These are phyloP conservation scores for Echiichthys vipera DNA, from an alignment of 2,797 vertebrate species.

Conservation along the genomic window DNA sequence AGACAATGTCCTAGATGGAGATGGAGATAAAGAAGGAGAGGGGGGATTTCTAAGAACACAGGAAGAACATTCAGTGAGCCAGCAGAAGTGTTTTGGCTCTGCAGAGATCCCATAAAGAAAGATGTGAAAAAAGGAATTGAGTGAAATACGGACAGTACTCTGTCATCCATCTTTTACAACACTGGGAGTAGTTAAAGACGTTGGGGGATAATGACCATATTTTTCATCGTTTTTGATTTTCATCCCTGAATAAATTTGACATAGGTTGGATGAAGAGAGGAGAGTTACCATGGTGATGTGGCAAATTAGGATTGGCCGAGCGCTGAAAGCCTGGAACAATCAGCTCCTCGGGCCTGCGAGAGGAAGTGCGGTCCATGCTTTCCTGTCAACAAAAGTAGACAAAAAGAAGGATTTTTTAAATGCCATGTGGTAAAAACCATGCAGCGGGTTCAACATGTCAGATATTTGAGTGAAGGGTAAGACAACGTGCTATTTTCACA, in stretches of 20 bases:
- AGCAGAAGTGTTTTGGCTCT: slow-evolving; percentile 28
- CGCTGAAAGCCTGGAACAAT: slow-evolving; percentile 86
- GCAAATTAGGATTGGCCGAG: slow-evolving; percentile 80
- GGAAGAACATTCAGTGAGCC: slow-evolving; percentile 32
- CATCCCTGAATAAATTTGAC: not conserved
- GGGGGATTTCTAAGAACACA: slow-evolving; percentile 45
- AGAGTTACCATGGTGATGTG: slow-evolving; percentile 89
- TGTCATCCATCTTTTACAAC: slow-evolving; percentile 7
- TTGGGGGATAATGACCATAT: not conserved
- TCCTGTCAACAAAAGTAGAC: slow-evolving; percentile 83
- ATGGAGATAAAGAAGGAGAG: slow-evolving; percentile 10
- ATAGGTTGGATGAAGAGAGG: slow-evolving; percentile 11
- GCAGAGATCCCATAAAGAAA: slow-evolving; percentile 12
- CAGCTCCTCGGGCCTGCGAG: slow-evolving; percentile 83
- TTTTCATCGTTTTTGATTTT: slow-evolving; percentile 5
- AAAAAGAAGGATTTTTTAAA: slow-evolving; percentile 4
- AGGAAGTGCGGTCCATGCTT: slow-evolving; percentile 88
- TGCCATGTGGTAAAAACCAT: slow-evolving; percentile 11
- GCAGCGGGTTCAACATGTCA: slow-evolving; percentile 21
- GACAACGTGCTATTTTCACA: slow-evolving; percentile 35
- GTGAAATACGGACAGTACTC: slow-evolving; percentile 30
- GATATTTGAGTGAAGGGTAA: slow-evolving; percentile 24
- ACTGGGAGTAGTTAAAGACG: slow-evolving; percentile 3
- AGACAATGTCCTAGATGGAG: slow-evolving; percentile 53
- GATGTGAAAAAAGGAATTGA: slow-evolving; percentile 13